Conservation (phyloP, 2,797 vertebrate genomes). For the Fringilla coelebs region DNA sequence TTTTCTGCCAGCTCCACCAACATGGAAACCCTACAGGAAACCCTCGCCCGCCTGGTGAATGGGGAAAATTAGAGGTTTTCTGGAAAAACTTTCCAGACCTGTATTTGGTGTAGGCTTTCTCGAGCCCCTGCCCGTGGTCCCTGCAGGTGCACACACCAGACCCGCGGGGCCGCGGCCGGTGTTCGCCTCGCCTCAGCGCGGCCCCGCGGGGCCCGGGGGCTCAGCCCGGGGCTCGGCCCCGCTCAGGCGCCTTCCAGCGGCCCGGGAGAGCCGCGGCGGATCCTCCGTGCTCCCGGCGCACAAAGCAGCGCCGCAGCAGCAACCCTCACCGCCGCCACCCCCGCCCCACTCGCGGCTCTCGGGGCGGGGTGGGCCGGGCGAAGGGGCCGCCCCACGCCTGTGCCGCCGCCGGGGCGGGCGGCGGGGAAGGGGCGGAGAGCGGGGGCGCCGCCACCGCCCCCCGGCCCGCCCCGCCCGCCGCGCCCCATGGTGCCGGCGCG, state of each 20-base stretch:
- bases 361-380: not conserved
- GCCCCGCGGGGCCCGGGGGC: not conserved
- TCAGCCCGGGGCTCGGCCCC: not conserved
- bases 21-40: not conserved
- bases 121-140: not conserved
- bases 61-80: not conserved
- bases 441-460: not conserved
- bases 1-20: not conserved
- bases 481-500: constrained; percentile 40
- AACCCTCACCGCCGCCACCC: not conserved
- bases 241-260: not conserved
- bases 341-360: not conserved
- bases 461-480: not conserved
- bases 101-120: not conserved
- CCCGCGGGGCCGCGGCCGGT: too few species aligned
- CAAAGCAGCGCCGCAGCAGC: rapidly evolving
- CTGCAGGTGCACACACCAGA: not conserved
- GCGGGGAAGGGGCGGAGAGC: not conserved
- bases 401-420: not conserved
- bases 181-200: not conserved
- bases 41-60: not conserved
- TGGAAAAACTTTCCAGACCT: not conserved
- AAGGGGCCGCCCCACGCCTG: not conserved
- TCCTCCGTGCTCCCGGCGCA: rapidly evolving
- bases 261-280: not conserved